Conservation (phyloP, 2,797 vertebrate species). For the Catamblyrhynchus diadema region DNA sequence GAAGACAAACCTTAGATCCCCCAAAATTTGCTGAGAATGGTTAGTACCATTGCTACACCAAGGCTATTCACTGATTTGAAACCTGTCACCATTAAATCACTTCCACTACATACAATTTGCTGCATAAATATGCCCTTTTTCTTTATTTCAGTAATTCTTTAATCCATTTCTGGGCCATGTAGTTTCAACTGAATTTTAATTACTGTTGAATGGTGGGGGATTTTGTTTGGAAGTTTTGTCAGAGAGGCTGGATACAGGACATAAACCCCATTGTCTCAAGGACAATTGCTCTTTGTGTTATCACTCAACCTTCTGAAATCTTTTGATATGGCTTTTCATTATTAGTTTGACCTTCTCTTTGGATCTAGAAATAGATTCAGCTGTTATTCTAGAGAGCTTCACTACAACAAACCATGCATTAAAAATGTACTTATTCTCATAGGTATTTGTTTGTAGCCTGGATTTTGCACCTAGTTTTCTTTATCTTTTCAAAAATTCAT, state of each 20-base stretch:
- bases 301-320: not conserved
- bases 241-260: not conserved
- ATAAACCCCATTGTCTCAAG: not conserved
- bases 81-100: not conserved
- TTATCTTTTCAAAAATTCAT: not conserved
- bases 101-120: not conserved
- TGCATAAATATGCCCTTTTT: not conserved
- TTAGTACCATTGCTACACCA: not conserved
- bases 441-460: not conserved
- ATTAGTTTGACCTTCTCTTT: not conserved
- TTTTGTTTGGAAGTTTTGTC: not conserved
- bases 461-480: not conserved
- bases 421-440: not conserved
- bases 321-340: not conserved
- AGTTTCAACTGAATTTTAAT: not conserved
- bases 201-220: not conserved
- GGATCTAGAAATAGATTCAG: not conserved
- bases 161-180: not conserved
- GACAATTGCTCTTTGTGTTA: not conserved
- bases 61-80: not conserved
- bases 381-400: not conserved
- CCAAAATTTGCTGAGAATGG: not conserved
- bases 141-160: not conserved
- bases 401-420: not conserved
- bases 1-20: not conserved